Evolutionary conservation across 2,113 vertebrate genomes (phyloP).

Genomic region (Pelodiscus sinensis): DNA sequence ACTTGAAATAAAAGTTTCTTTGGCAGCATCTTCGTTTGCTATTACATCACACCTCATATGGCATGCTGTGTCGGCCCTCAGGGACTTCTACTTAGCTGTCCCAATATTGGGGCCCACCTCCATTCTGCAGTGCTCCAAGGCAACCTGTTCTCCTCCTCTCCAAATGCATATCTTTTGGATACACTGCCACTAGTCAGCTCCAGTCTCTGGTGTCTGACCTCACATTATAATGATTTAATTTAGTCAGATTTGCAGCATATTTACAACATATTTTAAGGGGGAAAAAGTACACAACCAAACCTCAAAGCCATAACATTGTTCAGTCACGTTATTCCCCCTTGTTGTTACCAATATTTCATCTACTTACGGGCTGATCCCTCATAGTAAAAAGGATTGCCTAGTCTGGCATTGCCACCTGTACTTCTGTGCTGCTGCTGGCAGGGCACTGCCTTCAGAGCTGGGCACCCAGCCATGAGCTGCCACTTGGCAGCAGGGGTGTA

Average conservation of each 20-base stretch:
- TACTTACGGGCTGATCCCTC: no score
- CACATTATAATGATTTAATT: background rate
- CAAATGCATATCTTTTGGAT: background rate
- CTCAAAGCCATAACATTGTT: background rate
- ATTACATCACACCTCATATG: conserved; percentile 32
- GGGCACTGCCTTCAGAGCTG: no score
- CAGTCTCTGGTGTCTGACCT: background rate
- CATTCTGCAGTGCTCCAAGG: background rate
- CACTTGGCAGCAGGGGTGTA: no score
- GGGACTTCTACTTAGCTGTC: background rate
- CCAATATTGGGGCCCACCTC: background rate
- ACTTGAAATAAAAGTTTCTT: conserved; percentile 49
- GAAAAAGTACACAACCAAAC: background rate
- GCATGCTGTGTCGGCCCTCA: background rate
- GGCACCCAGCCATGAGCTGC: no score
- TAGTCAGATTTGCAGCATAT: background rate
- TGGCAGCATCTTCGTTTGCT: conserved; percentile 61
- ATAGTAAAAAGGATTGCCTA: no score
- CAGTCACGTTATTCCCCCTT: no score
- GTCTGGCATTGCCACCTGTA: no score
- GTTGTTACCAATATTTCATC: no score
- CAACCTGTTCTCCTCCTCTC: background rate
- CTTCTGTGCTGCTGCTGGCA: no score
- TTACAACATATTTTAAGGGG: background rate
- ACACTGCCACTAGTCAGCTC: background rate